Conservation (phyloP, 2,888 invertebrate species). For the Platycnemis pennipes region DNA sequence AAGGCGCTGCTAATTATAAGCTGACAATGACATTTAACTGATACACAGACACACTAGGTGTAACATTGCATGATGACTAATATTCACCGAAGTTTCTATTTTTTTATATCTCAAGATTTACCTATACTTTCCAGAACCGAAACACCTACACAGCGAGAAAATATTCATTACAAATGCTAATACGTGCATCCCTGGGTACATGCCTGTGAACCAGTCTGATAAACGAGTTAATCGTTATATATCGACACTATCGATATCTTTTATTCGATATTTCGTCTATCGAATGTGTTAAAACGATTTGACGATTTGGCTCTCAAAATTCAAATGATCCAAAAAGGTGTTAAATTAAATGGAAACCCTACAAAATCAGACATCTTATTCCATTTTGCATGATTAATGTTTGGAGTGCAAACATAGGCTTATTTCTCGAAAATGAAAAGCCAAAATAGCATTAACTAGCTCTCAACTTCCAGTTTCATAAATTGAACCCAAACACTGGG, state of each 20-base stretch:
- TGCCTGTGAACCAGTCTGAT: conserved; percentile 40
- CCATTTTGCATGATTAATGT: too few species aligned
- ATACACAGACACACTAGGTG: neutral
- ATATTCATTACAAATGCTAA: neutral
- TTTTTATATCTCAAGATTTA: neutral
- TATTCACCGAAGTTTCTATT: neutral
- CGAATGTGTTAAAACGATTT: neutral
- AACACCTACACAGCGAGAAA: neutral
- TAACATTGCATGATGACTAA: neutral
- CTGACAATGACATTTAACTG: neutral
- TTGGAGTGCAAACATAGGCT: too few species aligned
- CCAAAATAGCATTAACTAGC: too few species aligned
- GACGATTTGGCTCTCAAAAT: too few species aligned
- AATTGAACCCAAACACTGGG: too few species aligned
- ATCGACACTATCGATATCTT: neutral
- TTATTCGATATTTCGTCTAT: neutral
- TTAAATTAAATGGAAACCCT: too few species aligned
- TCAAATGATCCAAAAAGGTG: too few species aligned
- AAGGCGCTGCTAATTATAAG: conserved; percentile 16
- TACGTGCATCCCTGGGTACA: neutral
- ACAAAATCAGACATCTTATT: too few species aligned
- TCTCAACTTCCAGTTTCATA: too few species aligned
- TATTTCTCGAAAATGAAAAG: too few species aligned
- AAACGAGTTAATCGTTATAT: neutral
- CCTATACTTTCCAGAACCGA: neutral